Percentiles rank a stretch among this genome's conserved stretches.
Evolutionary conservation across 2,797 vertebrate species (phyloP).

Genomic region (Coreius guichenoti): DNA sequence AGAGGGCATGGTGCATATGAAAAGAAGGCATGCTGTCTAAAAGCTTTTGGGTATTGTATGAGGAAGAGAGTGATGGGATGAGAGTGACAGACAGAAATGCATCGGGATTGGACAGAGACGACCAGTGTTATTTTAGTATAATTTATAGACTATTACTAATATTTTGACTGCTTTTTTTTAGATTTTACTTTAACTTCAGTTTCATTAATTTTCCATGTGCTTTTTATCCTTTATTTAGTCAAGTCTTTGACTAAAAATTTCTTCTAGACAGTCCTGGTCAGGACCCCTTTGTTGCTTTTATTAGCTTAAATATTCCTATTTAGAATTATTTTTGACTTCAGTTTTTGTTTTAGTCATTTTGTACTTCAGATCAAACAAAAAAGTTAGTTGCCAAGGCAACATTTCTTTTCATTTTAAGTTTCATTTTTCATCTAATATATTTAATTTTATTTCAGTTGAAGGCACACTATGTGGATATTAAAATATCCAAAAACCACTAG

Average conservation of each 20-base stretch:
- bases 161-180: background rate
- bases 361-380: background rate
- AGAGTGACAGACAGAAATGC: background rate
- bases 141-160: background rate
- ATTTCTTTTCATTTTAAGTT: too few species aligned
- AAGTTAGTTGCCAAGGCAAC: too few species aligned
- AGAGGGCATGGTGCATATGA: slow-evolving; percentile 26
- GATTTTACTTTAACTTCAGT: background rate
- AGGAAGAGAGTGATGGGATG: background rate
- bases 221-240: background rate
- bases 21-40: slow-evolving; percentile 1
- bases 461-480: too few species aligned
- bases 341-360: background rate
- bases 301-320: background rate
- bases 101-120: background rate
- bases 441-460: too few species aligned
- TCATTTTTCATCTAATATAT: too few species aligned
- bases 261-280: too few species aligned
- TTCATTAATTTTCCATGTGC: background rate
- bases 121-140: background rate
- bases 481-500: too few species aligned
- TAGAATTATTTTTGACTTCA: background rate
- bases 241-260: too few species aligned
- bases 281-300: too few species aligned
- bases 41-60: background rate